Conservation (phyloP, 64 coral and sea anemone genomes). For the Stichodactyla mertensii region DNA sequence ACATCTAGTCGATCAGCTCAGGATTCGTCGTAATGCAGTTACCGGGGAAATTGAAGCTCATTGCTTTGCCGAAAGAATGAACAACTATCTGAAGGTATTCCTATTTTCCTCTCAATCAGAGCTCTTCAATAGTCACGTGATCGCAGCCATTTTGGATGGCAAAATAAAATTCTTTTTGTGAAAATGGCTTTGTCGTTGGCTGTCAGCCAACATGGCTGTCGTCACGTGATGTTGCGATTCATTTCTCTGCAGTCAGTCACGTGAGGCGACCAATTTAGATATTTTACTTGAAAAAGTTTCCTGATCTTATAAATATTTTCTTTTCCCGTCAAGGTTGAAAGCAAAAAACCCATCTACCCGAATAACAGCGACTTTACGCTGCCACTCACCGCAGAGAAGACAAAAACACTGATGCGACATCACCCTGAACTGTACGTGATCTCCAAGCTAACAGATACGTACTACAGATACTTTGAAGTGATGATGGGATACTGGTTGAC, state of each 20-base stretch:
- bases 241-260: background rate
- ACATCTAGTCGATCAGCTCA: slow-evolving; percentile 31
- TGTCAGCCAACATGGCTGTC: no score
- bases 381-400: slow-evolving; percentile 28
- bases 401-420: slow-evolving; percentile 29
- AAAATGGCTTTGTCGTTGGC: slow-evolving; percentile 25
- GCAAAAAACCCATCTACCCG: slow-evolving; percentile 24
- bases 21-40: slow-evolving; percentile 53
- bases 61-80: slow-evolving; percentile 63
- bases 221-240: no score
- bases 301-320: no score
- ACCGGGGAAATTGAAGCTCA: slow-evolving; percentile 63
- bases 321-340: slow-evolving; percentile 22
- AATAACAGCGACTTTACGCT: slow-evolving; percentile 38
- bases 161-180: no score
- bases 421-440: slow-evolving; percentile 43
- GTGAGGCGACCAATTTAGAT: background rate
- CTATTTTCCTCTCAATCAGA: no score
- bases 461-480: slow-evolving; percentile 52
- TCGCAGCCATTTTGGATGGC: no score
- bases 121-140: no score
- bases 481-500: slow-evolving; percentile 55
- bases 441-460: slow-evolving; percentile 24
- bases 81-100: slow-evolving; percentile 57
- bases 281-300: no score